These are phyloP conservation scores for Callorhinus ursinus DNA, from an alignment of 2,113 vertebrate genomes.

Conservation along the genomic window DNA sequence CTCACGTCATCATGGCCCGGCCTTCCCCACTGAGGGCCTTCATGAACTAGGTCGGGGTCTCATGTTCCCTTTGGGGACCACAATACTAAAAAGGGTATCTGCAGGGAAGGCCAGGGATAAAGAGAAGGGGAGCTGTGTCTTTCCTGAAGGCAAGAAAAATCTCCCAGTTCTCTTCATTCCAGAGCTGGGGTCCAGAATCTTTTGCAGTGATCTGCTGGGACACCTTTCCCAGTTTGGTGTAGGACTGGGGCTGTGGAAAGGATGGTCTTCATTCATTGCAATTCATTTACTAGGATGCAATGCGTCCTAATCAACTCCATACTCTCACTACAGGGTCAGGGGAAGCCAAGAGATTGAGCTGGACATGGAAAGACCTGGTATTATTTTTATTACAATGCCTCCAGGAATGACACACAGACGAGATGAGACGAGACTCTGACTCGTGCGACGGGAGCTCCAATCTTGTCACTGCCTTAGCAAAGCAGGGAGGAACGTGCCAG, in stretches of 20 bases:
- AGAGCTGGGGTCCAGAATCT: neutral
- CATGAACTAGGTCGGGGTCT: neutral
- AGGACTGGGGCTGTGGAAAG: neutral
- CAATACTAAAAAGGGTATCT: no score
- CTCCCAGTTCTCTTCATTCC: neutral
- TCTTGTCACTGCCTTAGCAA: neutral
- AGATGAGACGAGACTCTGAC: no score
- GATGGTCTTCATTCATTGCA: no score
- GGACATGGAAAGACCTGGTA: no score
- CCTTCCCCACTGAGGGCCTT: neutral
- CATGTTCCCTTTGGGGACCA: neutral
- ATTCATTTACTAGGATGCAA: neutral
- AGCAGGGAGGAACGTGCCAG: neutral
- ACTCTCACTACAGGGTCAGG: no score
- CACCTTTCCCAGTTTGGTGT: neutral
- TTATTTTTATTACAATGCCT: no score
- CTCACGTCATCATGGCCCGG: rapidly evolving
- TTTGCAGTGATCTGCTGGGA: neutral
- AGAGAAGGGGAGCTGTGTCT: no score
- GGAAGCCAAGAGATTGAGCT: no score
- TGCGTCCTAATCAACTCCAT: no score
- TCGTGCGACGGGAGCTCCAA: neutral
- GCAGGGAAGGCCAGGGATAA: neutral
- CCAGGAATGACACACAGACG: no score
- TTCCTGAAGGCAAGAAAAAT: neutral